Conservation (phyloP, 35 echinoderm and acorn worm species). For the Hemicentrotus pulcherrimus region DNA sequence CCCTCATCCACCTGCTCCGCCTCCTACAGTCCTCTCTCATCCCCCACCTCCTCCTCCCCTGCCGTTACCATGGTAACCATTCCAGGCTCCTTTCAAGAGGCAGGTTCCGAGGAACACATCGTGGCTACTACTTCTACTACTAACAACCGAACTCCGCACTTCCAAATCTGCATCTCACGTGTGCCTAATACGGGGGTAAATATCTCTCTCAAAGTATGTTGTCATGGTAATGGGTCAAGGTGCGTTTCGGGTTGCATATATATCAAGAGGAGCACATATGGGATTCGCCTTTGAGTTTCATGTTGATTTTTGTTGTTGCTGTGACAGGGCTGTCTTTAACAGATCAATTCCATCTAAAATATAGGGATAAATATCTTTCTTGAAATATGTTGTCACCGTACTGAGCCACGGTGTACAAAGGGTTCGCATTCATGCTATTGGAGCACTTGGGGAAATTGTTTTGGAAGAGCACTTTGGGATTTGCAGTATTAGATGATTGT, state of each 20-base stretch:
- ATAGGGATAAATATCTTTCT: no score
- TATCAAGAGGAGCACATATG: background rate
- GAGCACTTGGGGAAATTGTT: no score
- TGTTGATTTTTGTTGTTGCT: no score
- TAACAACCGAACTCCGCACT: constrained; percentile 44
- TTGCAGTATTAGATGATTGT: no score
- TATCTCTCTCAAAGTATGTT: constrained; percentile 2
- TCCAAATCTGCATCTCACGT: constrained; percentile 53
- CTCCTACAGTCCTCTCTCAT: constrained; percentile 5
- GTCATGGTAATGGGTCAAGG: background rate
- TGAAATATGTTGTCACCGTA: no score
- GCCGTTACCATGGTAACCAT: constrained; percentile 20
- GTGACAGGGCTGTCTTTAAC: no score
- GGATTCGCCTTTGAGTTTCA: no score
- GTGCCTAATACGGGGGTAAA: constrained; percentile 47
- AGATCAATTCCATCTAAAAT: no score
- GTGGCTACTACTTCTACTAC: background rate
- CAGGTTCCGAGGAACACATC: constrained; percentile 7
- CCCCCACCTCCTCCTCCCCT: constrained; percentile 17
- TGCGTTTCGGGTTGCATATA: background rate
- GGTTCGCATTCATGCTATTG: no score
- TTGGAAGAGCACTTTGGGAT: no score
- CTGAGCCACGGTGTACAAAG: no score
- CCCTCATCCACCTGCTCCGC: background rate
- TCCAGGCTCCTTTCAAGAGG: constrained; percentile 18